These are phyloP conservation scores for Tiphia femorata DNA, from an alignment of 2,888 invertebrate genomes.

Conservation along the genomic window DNA sequence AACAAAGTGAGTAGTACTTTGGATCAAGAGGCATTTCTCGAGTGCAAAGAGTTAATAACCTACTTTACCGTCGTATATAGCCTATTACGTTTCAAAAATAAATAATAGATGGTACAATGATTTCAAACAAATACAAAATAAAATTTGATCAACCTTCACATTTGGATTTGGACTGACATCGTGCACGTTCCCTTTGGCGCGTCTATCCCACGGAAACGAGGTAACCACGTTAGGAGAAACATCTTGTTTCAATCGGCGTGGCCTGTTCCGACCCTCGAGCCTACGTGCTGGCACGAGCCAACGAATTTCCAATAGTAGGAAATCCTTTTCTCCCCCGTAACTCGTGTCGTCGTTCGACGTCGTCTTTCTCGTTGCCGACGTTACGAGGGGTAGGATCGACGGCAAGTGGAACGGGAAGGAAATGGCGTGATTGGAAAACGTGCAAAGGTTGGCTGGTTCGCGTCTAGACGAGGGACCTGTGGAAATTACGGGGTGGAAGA, in stretches of 20 bases:
- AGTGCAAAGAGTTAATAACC: too few relatives aligned
- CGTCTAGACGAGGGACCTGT: conserved; percentile 50
- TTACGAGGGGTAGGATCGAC: conserved; percentile 14
- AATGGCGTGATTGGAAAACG: conserved; percentile 65
- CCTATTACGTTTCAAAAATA: too few relatives aligned
- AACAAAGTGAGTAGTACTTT: too few relatives aligned
- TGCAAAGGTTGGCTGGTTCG: conserved; percentile 56
- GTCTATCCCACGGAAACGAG: conserved; percentile 3
- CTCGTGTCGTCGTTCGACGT: conserved; percentile 17
- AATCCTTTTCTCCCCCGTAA: conserved; percentile 42
- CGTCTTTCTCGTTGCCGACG: background rate
- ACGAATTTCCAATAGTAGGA: conserved; percentile 42
- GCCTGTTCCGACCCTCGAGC: conserved; percentile 2
- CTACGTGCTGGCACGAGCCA: conserved; percentile 13
- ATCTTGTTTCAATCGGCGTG: conserved; percentile 18
- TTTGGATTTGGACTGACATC: too few relatives aligned
- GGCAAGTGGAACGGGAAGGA: conserved; percentile 38
- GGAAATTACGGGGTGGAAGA: conserved; percentile 26
- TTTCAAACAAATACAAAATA: too few relatives aligned
- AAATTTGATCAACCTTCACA: too few relatives aligned
- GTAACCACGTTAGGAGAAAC: conserved; percentile 16
- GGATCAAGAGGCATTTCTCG: too few relatives aligned
- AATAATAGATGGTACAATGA: too few relatives aligned
- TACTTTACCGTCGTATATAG: too few relatives aligned
- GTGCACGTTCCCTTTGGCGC: background rate